A percentile compares a stretch with the other conserved stretches of the same genome.
Conservation (phyloP, 2,797 vertebrate genomes). For the Notolepis coatsorum region DNA sequence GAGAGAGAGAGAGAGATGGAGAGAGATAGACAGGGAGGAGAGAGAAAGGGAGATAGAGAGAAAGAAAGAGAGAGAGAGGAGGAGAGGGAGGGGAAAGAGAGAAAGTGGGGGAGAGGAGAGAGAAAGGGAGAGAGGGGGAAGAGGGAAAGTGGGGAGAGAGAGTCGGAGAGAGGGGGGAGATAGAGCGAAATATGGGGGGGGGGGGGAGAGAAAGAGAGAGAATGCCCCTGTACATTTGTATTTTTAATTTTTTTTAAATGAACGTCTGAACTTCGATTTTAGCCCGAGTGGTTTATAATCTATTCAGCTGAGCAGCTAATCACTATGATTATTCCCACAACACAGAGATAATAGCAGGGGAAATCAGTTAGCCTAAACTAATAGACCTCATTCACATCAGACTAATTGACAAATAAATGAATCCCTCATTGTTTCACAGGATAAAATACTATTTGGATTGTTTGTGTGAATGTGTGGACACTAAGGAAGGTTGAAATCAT, state of each 20-base stretch:
- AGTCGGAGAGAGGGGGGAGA: no score
- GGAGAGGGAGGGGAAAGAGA: no score
- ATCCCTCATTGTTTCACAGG: constrained; percentile 40
- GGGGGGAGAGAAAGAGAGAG: constrained; percentile 17
- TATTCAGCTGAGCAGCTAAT: constrained; percentile 42
- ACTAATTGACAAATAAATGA: constrained; percentile 59
- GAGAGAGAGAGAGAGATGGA: no score
- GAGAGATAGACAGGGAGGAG: no score
- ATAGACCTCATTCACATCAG: constrained; percentile 53
- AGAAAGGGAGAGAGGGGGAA: constrained; percentile 15
- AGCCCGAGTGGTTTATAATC: not conserved
- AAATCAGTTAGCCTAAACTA: constrained; percentile 47
- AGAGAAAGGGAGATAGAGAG: no score
- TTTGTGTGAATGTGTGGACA: constrained; percentile 13
- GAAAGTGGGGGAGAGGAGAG: constrained; percentile 12
- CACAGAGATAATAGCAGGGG: constrained; percentile 37
- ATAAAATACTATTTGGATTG: constrained; percentile 56
- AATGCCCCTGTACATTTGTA: not conserved
- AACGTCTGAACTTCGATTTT: constrained; percentile 5
- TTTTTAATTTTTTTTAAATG: not conserved
- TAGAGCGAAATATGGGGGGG: no score
- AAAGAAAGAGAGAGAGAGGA: not conserved
- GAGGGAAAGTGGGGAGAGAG: constrained; percentile 1
- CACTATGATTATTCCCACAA: constrained; percentile 60
- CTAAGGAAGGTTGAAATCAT: constrained; percentile 5